Base-by-base conservation (phyloP, 2,888 invertebrate species). In the Meteorus cinctellus region DNA sequence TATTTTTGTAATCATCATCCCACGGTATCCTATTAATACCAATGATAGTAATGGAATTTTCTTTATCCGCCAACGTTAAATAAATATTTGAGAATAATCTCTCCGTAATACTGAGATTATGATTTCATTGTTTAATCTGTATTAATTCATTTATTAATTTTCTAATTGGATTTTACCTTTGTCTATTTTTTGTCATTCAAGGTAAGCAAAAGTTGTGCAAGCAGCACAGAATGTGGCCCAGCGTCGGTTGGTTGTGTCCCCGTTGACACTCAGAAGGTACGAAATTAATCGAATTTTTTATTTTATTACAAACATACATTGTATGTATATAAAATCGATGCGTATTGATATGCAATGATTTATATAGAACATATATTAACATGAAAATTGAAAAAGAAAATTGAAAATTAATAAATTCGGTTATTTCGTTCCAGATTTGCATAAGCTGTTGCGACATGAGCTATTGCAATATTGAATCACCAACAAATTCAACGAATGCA, bases 201-300 rank as follows among this genome's bases (percentile, higher is more conserved):
- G 89, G 93, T 93, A 80, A 92, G 92, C 89, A 93, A 93, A 87
- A 92, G 92, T 86, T 93, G 93, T 85, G 92, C 92, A 27, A 91
- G 91, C 80, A 92, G 91, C 82, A 90, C 90, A 79, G 92, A 93
- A 85, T 93, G 93, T 84, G 91, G 91, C 79, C 90, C 92, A 34
- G 91, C 91, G 76, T 91, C 91, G 80, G 92, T 93, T 63, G 93
- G 93, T 77, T 93, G 93, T 84, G 91, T 92, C 73, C 91, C 92
- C 82, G 91, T 93, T 79, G 93, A 93, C 88, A 91, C 92, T 71
- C 92, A 93, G 89, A 91, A 90, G 90, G 93, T 93, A 89, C 86
- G 86, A 78, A 79, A 80, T 55, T 48, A 34, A 55, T n/a, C 63
- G 48, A 62, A 63, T 62, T 65, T 65, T 45, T 70, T 76, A 65